Base-by-base conservation (phyloP, 2,797 vertebrate genomes). In the Mormyrus proboscirostris region DNA sequence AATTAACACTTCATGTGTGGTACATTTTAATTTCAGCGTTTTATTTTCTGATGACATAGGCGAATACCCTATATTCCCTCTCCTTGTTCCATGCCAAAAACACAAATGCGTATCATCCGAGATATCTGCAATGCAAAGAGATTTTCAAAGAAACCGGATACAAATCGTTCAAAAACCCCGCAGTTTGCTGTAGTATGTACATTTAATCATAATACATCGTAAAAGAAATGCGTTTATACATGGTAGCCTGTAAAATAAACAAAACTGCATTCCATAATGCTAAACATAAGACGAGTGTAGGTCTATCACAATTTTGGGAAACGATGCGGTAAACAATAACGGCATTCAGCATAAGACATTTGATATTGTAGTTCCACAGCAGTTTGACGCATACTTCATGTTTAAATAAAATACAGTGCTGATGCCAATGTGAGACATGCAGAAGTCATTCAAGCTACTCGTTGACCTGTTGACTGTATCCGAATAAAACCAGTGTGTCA, bases 191-290 rank as follows among this genome's bases (percentile, higher is more conserved):
- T 55, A 6, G n/a, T 41, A 55, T 50, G 89, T 49, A 55, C 41
- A 76, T 89, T 76, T 87, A 87, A 89, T 89, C 10, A 44, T 59
- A 12, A 51, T 22, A 29, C 41, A 73, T 12, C 8, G 29, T 65
- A 90, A 89, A 90, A 41, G 90, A 89, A 53, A 12, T 84, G 50
- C 16, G 29, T 47, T 49, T 84, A 47, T 25, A 50, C 84, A 62
- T 57, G 73, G n/a, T 92, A 89, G 85, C 79, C 88, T 33, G 79
- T 47, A 76, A 57, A 22, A 59, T 49, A 51, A 59, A 55, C 53
- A 14, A 50, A 88, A 59, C 33, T 59, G 55, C 55, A 89, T 89
- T 84, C 22, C 6, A 83, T 44, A n/a, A 22, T 22, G 8, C 57
- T 59, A 59, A 59, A 73, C 4, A 84, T 50, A 49, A 83, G 10